Percentiles rank a stretch among this genome's conserved stretches.
Conservation (phyloP, 2,797 vertebrate genomes). For the Hafferia zeledoni region DNA sequence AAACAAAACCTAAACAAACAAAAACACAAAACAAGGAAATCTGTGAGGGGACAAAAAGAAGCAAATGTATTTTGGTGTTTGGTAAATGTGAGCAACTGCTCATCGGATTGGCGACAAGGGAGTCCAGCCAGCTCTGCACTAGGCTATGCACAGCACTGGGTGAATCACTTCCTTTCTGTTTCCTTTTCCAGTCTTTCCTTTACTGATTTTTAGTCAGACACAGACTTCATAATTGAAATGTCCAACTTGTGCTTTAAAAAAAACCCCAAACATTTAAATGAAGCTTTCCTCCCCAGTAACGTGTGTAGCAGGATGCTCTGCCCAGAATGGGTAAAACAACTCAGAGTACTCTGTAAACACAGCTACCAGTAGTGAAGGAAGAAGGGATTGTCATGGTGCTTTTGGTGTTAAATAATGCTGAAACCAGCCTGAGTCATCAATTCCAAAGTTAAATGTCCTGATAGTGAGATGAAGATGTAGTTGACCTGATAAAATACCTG, state of each 20-base stretch:
- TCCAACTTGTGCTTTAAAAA: background rate
- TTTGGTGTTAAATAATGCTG: background rate
- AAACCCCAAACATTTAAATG: background rate
- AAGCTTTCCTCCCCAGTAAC: background rate
- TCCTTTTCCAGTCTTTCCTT: background rate
- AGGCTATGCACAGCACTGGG: background rate
- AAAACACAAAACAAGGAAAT: background rate
- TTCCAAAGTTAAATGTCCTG: background rate
- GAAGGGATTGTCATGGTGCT: background rate
- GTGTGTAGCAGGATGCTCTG: background rate
- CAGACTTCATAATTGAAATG: background rate
- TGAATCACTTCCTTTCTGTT: background rate
- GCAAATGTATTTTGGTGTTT: background rate
- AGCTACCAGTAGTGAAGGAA: too few species aligned
- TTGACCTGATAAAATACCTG: too few species aligned
- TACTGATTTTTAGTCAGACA: background rate
- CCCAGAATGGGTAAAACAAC: background rate
- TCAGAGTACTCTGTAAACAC: background rate
- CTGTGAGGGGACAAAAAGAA: background rate
- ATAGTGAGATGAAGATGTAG: background rate
- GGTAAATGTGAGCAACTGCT: background rate
- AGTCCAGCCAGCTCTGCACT: background rate
- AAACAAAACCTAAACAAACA: too few species aligned
- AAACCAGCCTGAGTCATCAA: background rate
- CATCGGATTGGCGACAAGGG: background rate